Base-by-base conservation (phyloP, 2,888 invertebrate genomes). In the Rhynchonema sp. region DNA sequence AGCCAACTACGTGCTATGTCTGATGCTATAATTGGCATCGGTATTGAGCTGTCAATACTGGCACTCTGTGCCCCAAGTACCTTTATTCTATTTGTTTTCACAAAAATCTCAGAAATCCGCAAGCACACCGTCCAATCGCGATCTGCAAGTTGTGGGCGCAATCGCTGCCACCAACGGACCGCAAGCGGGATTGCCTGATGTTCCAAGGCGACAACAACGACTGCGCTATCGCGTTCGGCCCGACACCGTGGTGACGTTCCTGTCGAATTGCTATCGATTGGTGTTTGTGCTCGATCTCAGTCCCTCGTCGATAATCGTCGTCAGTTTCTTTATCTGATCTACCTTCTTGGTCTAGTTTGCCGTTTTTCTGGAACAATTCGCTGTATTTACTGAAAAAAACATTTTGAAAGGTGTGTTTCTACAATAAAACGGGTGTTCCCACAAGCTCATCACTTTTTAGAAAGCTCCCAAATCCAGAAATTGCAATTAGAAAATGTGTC, bases 211-310 rank as follows among this genome's bases (percentile, higher is more conserved):
- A 13, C 9, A 38, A 17, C 17, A 22, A 6, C 13, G n/a, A n/a
- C 52, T 6, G 52, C 6, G 54, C 27, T 54, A 54, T 22, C 27
- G 26, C 6, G 38, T 83, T 60, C 78, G 79, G 26, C 76, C 79
- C 49, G 72, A 78, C 30, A 81, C 83, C 54, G 76, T 79, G 63
- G 76, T 85, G 46, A 80, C 81, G 66, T 85, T 84, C 73, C 74
- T 86, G 52, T 81, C 84, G 26, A 80, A 82, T 65, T 79, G 79
- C 62, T 85, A 86, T 72, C 78, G 83, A 63, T 79, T 84, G 65
- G 84, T 83, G 56, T 84, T 83, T 70, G 82, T 84, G 66, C 76
- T 86, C 62, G 86, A 86, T 74, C 79, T 86, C 72, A 85, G 85
- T 71, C 84, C 85, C 17, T 85, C 85, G 1, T 79, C 82, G 61